Evolutionary conservation across 2,888 invertebrate genomes (phyloP), one percentile per base, ranked within the genome.

Genomic region (Drosophila mulleri): DNA sequence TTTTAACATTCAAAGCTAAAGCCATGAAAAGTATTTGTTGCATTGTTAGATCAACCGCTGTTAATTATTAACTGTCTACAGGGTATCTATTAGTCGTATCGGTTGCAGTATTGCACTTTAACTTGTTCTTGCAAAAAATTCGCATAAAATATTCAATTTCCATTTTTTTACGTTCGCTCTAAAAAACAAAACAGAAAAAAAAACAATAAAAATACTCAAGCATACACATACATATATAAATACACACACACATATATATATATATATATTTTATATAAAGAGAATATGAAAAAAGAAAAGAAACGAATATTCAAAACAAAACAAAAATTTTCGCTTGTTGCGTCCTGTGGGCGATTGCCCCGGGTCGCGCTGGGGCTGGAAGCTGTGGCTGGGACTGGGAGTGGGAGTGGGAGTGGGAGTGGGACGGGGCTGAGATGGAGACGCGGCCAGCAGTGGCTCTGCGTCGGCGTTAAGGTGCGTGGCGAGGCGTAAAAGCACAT

Each of bases 131-230:
- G 63, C 45, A 64, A 50, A 67, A 67, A 73, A 59, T 73, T 45
- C 66, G 53, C 67, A 84, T 78, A 67, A 78, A 88, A 84, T 84
- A 84, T 88, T 82, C 62, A 84, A 84, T 82, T 84, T 82, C 53
- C 62, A 64, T 68, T 78, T 71, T 71, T 80, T 71, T 57, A 78
- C 64, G 69, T 57, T 26, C 63, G 53, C 63, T 78, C 74, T 69
- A 66, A 78, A 74, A 73, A 60, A 54, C 9, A 29, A 44, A 37
- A 11, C 39, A 58, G 35, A 11, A 39, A 58, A 48, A 76, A 35
- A 35, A 66, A 18, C 54, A 87, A 64, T 70, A 69, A 71, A 67
- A 74, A 71, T 58, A 69, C 69, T 47, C 59, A 45, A 37, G 62
- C 37, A 32, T n/a, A 48, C 47, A 35, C 35, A 37, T 20, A 52